Evolutionary conservation across 2,888 invertebrate genomes (phyloP).

Genomic region (Mylabris sibirica): DNA sequence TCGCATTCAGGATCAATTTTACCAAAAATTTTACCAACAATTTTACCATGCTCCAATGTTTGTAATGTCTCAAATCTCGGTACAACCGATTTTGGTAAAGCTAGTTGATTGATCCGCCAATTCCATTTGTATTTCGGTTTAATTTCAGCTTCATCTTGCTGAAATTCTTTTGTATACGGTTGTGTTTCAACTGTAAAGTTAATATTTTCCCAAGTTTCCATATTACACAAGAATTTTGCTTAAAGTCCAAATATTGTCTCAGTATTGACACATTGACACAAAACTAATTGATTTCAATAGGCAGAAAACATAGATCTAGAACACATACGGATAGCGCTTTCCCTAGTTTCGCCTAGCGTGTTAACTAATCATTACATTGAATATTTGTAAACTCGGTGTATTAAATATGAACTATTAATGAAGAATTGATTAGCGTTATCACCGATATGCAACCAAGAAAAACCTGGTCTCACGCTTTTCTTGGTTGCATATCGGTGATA

Average conservation of each 20-base stretch:
- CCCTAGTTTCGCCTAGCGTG: too few relatives aligned
- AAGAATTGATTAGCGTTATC: too few relatives aligned
- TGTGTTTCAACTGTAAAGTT: neutral
- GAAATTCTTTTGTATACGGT: neutral
- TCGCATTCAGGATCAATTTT: neutral
- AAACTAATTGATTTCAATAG: too few relatives aligned
- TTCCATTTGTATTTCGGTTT: constrained; percentile 40
- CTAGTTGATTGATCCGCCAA: constrained; percentile 41
- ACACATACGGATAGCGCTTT: too few relatives aligned
- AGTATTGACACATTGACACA: too few relatives aligned
- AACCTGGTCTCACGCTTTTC: too few relatives aligned
- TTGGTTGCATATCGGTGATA: too few relatives aligned
- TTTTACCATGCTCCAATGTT: neutral
- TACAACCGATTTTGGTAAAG: constrained; percentile 28
- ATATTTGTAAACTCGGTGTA: too few relatives aligned
- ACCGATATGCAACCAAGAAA: too few relatives aligned
- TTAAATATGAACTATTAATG: too few relatives aligned
- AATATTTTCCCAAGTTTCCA: neutral
- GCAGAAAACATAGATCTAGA: too few relatives aligned
- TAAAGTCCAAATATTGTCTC: neutral
- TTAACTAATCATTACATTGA: too few relatives aligned
- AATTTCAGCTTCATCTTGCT: neutral
- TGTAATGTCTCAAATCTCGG: constrained; percentile 25
- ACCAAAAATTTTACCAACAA: neutral
- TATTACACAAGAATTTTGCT: neutral